A percentile compares a stretch with the other conserved stretches of the same genome.
These are phyloP conservation scores for Philaenus spumarius DNA, from an alignment of 1,140 invertebrate genomes.

Conservation along the genomic window DNA sequence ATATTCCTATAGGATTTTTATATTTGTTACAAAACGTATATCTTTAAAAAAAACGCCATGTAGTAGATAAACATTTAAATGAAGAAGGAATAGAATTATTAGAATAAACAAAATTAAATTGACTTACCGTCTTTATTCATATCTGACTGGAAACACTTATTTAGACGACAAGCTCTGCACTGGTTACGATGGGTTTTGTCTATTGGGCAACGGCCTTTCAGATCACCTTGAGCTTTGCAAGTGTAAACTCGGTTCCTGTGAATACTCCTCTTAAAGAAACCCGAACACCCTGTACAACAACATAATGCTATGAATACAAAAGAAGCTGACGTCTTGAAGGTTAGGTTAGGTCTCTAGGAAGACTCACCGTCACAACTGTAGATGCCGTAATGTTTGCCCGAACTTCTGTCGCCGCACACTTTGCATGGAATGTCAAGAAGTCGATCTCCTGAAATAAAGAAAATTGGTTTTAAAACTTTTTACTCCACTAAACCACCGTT, in stretches of 20 bases:
- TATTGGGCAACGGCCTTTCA: conserved; percentile 89
- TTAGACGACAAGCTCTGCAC: conserved; percentile 91
- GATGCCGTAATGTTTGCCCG: conserved; percentile 95
- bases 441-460: conserved; percentile 68
- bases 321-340: too few species aligned
- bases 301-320: too few species aligned
- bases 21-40: too few species aligned
- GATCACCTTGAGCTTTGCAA: conserved; percentile 88
- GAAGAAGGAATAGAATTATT: too few species aligned
- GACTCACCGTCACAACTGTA: conserved; percentile 93
- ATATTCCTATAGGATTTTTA: too few species aligned
- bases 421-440: conserved; percentile 93
- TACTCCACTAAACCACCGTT: not conserved
- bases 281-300: conserved; percentile 73
- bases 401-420: conserved; percentile 93
- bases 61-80: too few species aligned
- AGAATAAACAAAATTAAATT: too few species aligned
- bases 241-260: conserved; percentile 93
- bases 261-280: conserved; percentile 96
- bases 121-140: conserved; percentile 99
- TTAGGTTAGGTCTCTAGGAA: not conserved
- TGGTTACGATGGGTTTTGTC: conserved; percentile 97
- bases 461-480: not conserved
- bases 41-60: too few species aligned
- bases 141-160: conserved; percentile 93